Evolutionary conservation across 1,140 invertebrate species (phyloP).

Genomic region (Papilio aristodemus): DNA sequence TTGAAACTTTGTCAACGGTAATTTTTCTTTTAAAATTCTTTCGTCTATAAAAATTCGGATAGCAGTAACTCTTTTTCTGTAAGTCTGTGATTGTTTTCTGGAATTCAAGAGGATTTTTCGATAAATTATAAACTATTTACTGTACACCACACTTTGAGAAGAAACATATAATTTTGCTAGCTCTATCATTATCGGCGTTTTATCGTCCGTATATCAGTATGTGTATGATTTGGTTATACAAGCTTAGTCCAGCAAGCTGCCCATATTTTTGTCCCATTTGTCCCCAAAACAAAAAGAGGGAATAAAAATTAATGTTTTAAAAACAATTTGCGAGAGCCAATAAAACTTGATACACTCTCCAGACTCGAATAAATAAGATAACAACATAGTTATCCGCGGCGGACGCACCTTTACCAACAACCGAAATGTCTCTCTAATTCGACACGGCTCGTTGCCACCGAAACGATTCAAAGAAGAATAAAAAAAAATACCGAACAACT

Average conservation of each 20-base stretch:
- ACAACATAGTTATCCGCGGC: slow-evolving; percentile 24
- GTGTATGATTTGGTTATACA: no score
- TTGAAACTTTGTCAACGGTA: not conserved
- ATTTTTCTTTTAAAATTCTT: not conserved
- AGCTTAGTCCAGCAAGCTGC: no score
- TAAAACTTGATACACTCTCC: slow-evolving; percentile 12
- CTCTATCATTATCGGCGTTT: not conserved
- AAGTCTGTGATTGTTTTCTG: no score
- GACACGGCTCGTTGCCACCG: slow-evolving; percentile 57
- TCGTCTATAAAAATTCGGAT: slow-evolving; percentile 31
- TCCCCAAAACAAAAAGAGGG: no score
- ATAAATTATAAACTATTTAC: no score
- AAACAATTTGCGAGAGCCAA: slow-evolving; percentile 20
- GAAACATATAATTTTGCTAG: not conserved
- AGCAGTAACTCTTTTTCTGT: not conserved
- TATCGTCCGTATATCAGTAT: no score
- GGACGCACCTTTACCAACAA: slow-evolving; percentile 54
- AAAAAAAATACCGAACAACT: slow-evolving; percentile 52
- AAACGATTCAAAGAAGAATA: slow-evolving; percentile 59
- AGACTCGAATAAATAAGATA: slow-evolving; percentile 20
- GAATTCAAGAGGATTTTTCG: no score
- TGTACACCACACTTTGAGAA: no score
- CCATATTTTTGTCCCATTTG: no score
- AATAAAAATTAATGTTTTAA: not conserved
- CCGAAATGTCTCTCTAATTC: slow-evolving; percentile 69